Base-by-base conservation (phyloP, 1,140 invertebrate species). In the Cotesia vestalis region DNA sequence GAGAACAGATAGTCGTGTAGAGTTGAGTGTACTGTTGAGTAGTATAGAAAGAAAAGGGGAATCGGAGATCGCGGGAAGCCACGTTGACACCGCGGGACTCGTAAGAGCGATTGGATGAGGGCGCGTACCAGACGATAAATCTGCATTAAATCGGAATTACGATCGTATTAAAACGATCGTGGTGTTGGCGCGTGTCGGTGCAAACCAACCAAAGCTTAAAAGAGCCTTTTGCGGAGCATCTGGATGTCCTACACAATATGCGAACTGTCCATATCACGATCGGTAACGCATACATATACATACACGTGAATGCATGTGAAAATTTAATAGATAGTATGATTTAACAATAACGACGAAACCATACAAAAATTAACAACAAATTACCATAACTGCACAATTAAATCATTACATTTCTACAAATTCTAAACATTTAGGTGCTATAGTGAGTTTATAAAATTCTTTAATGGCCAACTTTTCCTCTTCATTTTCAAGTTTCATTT, bases 101-200 rank as follows among this genome's bases (percentile, higher is more conserved):
- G 3, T 51, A 4, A 35, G 35, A 46, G 12, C 63, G 36, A 27
- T 27, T 12, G 34, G 40, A 46, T 46, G 20, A 27, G 61, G 57
- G 38, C 38, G 55, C 14, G 36, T 69, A 17, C 53, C 35, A 35
- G 34, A 73, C 79, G 78, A 82, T 84, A 84, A 85, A 85, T 83
- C 78, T 81, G 77, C 74, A 81, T 81, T 85, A 85, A 85, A 83
- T 83, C 78, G 78, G 83, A 84, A 84, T 85, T 84, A 85, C 82
- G 78, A 81, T 84, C 78, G 78, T 72, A 77, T 81, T 79, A 75
- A 77, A 73, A 76, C 75, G 72, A 73, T 73, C 64, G 63, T 68
- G 72, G 68, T 66, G 74, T 77, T 73, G 76, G 78, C 76, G 77
- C 84, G 83, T 85, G 84, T 79, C 79, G 74, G 66, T 66, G 80